These are phyloP conservation scores for Melanotus villosus DNA, from an alignment of 2,888 invertebrate genomes.

Conservation along the genomic window DNA sequence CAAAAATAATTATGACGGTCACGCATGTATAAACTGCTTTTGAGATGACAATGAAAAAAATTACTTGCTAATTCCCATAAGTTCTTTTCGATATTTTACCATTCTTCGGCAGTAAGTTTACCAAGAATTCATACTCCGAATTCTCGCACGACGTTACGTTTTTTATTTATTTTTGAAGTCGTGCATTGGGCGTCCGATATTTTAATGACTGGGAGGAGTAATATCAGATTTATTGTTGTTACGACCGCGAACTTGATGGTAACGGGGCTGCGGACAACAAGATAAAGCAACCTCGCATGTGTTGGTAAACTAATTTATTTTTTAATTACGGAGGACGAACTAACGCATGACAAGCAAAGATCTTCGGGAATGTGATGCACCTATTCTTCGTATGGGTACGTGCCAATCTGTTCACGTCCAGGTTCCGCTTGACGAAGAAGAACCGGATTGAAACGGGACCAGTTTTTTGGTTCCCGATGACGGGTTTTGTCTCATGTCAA, in stretches of 20 bases:
- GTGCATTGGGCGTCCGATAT: conserved; percentile 9
- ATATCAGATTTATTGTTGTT: conserved; percentile 13
- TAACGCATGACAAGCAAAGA: not conserved
- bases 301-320: conserved; percentile 1
- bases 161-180: conserved; percentile 3
- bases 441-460: conserved; percentile 24
- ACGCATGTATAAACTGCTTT: not conserved
- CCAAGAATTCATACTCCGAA: not conserved
- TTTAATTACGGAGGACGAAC: conserved; percentile 5
- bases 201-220: conserved; percentile 22
- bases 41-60: not conserved
- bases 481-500: conserved; percentile 20
- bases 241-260: not conserved
- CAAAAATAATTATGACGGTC: not conserved
- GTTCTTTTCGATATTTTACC: not conserved
- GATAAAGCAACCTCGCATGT: not conserved
- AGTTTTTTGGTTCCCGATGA: conserved; percentile 20
- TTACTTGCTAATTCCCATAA: not conserved
- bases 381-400: conserved; percentile 13
- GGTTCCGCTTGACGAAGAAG: conserved; percentile 12
- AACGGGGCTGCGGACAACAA: not conserved
- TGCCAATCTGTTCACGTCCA: conserved; percentile 11
- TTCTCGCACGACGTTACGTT: not conserved
- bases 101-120: not conserved
- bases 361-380: not conserved